phyloP scores from a whole-genome alignment of 2,113 vertebrate genomes.

The Holacanthus passer region DNA sequence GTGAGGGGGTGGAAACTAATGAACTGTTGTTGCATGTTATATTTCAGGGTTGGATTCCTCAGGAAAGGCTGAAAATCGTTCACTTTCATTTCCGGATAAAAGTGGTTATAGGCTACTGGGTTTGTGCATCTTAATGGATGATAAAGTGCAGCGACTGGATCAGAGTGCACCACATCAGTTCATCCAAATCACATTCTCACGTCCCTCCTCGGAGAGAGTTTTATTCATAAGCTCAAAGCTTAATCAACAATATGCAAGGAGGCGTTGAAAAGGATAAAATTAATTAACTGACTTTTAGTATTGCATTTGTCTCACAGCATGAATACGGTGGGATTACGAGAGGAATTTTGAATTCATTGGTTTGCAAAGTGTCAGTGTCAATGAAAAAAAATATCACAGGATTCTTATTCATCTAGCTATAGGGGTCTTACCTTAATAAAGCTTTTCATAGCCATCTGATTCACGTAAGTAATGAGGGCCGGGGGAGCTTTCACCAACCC shows the following conservation, averaged over 20 bases:
- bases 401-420: slow-evolving; percentile 46
- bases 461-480: slow-evolving; percentile 28
- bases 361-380: slow-evolving; percentile 42
- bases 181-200: slow-evolving; percentile 62
- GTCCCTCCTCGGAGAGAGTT: slow-evolving; percentile 60
- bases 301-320: slow-evolving; percentile 70
- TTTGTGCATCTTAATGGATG: slow-evolving; percentile 63
- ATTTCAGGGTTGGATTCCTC: slow-evolving; percentile 45
- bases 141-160: slow-evolving; percentile 68
- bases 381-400: slow-evolving; percentile 25
- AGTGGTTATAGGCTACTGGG: slow-evolving; percentile 46
- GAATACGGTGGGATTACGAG: slow-evolving; percentile 48
- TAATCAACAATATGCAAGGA: slow-evolving; percentile 75
- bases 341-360: slow-evolving; percentile 50
- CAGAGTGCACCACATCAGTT: slow-evolving; percentile 67
- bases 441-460: slow-evolving; percentile 44
- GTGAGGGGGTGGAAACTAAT: slow-evolving; percentile 49
- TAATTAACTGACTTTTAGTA: slow-evolving; percentile 71
- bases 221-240: slow-evolving; percentile 74
- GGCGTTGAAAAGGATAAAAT: slow-evolving; percentile 68
- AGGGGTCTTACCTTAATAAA: slow-evolving; percentile 59
- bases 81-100: slow-evolving; percentile 61
- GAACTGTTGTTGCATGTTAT: slow-evolving; percentile 55
- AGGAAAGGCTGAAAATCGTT: slow-evolving; percentile 26
- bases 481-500: slow-evolving; percentile 43